Conservation (phyloP, 1,140 invertebrate species). For the Acromyrmex echinatior region DNA sequence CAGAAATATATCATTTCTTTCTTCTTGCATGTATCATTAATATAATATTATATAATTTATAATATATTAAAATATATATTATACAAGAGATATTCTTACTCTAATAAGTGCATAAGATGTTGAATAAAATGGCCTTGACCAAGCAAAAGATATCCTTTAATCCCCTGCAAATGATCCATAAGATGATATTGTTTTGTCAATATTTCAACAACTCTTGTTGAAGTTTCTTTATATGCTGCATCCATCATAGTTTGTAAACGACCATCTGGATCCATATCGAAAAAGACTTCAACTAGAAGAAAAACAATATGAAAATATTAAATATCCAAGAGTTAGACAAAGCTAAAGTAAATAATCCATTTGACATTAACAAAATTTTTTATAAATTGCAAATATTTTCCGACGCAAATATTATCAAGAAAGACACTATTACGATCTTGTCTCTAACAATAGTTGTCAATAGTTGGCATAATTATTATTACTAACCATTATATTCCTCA, state of each 20-base stretch:
- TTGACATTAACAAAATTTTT: slow-evolving; percentile 39
- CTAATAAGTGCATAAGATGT: slow-evolving; percentile 96
- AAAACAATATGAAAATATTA: slow-evolving; percentile 26
- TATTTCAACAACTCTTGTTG: slow-evolving; percentile 94
- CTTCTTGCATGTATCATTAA: background rate
- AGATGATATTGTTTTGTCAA: slow-evolving; percentile 95
- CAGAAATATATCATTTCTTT: background rate
- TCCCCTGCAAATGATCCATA: slow-evolving; percentile 96
- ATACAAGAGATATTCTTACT: slow-evolving; percentile 88
- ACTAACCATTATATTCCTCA: slow-evolving; percentile 84
- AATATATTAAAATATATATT: no score
- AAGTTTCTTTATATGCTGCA: slow-evolving; percentile 94
- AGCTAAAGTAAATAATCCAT: slow-evolving; percentile 12
- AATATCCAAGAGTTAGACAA: slow-evolving; percentile 30
- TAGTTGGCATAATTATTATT: background rate
- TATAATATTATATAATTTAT: no score
- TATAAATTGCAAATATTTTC: slow-evolving; percentile 46
- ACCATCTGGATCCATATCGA: slow-evolving; percentile 91
- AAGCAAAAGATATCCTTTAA: slow-evolving; percentile 95
- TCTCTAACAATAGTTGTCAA: background rate
- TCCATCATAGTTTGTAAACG: slow-evolving; percentile 93
- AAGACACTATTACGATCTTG: background rate
- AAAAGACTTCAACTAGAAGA: slow-evolving; percentile 89
- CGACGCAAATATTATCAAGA: background rate
- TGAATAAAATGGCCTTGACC: slow-evolving; percentile 98